Base-by-base conservation (phyloP, 1,140 invertebrate species). In the Reticulitermes speratus region DNA sequence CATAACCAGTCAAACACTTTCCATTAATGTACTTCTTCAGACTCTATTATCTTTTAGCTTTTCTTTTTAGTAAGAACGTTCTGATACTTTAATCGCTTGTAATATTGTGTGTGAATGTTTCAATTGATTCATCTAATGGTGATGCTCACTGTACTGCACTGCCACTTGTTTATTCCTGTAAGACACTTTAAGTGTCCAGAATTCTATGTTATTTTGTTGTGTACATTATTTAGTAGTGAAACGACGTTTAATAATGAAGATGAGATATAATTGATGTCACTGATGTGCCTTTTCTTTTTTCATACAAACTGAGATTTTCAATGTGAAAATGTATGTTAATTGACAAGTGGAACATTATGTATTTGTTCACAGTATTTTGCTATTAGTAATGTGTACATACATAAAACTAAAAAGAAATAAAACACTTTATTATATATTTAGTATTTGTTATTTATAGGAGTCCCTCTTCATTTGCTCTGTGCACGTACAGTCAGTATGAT, bases 101-200 rank as follows among this genome's bases (percentile, higher is more conserved):
- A 75, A 75, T 75, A n/a, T 75, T 75, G 65, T 30, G 65, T 75
- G 65, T 75, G 65, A 75, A 75, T 75, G 65, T n/a, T 75, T 75
- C 65, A 75, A 30, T 75, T 75, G 65, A 75, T 30, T 75, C 65
- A 75, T n/a, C 65, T 25, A 30, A 75, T 30, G 25, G 65, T 75
- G 65, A 75, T 75, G 65, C 65, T 75, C 65, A 75, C 65, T 30
- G 65, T 30, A 75, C 65, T 30, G 25, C 65, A 75, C 65, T 75
- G 65, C 65, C 65, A 75, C 65, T 75, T 75, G 65, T 75, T 75
- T 75, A 75, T 75, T 75, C n/a, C n/a, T 75, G 65, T 75, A 75
- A 75, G 65, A 30, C 65, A 75, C 65, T 75, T 75, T 8, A 75
- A 75, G 65, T 75, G 65, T 75, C 65, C 11, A 8, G 30, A 75